phyloP scores from a whole-genome alignment of 1,140 invertebrate species.

The Drosophila chauvacae region DNA sequence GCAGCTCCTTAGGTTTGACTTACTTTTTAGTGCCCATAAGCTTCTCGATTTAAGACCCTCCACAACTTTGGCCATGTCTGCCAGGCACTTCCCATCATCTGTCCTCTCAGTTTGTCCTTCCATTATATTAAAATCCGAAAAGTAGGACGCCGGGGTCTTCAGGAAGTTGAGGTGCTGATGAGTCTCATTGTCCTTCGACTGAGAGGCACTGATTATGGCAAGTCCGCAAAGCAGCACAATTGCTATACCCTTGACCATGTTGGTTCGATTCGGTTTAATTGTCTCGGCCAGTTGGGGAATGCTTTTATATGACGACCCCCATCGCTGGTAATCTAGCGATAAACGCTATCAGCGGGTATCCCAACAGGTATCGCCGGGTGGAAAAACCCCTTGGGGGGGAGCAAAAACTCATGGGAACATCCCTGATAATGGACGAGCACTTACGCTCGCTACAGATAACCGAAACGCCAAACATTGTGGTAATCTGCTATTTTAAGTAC shows the following conservation, averaged over 20 bases:
- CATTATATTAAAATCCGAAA: constrained; percentile 5
- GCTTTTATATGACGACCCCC: constrained; percentile 16
- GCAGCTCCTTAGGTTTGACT: neutral
- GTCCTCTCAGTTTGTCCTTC: neutral
- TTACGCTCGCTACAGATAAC: constrained; percentile 8
- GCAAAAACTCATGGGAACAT: constrained; percentile 16
- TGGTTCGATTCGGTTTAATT: constrained; percentile 6
- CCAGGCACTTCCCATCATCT: constrained; percentile 5
- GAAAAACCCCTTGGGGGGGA: constrained; percentile 12
- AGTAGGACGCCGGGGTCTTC: neutral
- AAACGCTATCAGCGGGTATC: constrained; percentile 27
- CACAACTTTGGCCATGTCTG: constrained; percentile 13
- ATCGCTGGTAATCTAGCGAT: constrained; percentile 19
- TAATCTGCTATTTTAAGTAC: neutral
- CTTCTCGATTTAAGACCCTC: neutral
- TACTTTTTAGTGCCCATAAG: constrained; percentile 30
- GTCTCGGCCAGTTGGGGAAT: neutral
- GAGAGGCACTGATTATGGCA: neutral
- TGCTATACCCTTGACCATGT: constrained; percentile 20
- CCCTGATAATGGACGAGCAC: neutral
- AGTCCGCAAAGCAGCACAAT: constrained; percentile 12
- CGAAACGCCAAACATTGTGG: neutral
- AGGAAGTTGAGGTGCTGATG: neutral
- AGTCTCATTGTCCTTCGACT: neutral
- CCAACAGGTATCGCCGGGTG: neutral